phyloP scores from a whole-genome alignment of 2,888 invertebrate species.

The Drosophila prolongata region DNA sequence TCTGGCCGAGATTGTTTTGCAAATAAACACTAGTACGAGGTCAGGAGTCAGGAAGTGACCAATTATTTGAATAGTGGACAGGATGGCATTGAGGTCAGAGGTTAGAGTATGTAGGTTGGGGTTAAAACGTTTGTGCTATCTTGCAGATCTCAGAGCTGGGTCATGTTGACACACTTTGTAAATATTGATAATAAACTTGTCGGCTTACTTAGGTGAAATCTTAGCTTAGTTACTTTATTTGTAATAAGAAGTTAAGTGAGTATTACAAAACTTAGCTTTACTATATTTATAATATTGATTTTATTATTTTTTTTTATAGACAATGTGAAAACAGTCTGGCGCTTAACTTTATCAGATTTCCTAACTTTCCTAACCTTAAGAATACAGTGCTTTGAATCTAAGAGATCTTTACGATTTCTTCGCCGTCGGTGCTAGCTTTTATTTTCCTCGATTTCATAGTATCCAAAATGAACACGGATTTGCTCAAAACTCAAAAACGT shows the following conservation, averaged over 20 bases:
- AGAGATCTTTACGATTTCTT: not conserved
- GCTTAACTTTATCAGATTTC: too few relatives aligned
- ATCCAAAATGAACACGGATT: constrained; percentile 47
- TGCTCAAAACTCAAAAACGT: constrained; percentile 53
- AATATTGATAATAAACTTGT: not conserved
- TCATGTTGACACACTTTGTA: not conserved
- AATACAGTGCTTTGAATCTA: too few relatives aligned
- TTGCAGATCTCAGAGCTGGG: not conserved
- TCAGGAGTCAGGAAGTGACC: constrained; percentile 26
- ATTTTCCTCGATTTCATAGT: constrained; percentile 12
- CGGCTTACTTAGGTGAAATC: too few relatives aligned
- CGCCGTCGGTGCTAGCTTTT: not conserved
- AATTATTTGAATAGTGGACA: constrained; percentile 23
- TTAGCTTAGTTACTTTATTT: too few relatives aligned
- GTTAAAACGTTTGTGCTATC: constrained; percentile 1
- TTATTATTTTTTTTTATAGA: too few relatives aligned
- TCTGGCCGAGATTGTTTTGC: constrained; percentile 35
- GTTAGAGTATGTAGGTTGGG: not conserved
- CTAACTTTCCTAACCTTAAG: too few relatives aligned
- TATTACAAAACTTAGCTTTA: too few relatives aligned
- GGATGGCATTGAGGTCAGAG: constrained; percentile 5
- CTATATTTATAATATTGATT: too few relatives aligned
- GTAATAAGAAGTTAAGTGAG: too few relatives aligned
- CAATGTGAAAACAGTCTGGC: too few relatives aligned
- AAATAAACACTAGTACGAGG: constrained; percentile 25